phyloP scores from a whole-genome alignment of 1,140 invertebrate genomes.

The Goniozus legneri region DNA sequence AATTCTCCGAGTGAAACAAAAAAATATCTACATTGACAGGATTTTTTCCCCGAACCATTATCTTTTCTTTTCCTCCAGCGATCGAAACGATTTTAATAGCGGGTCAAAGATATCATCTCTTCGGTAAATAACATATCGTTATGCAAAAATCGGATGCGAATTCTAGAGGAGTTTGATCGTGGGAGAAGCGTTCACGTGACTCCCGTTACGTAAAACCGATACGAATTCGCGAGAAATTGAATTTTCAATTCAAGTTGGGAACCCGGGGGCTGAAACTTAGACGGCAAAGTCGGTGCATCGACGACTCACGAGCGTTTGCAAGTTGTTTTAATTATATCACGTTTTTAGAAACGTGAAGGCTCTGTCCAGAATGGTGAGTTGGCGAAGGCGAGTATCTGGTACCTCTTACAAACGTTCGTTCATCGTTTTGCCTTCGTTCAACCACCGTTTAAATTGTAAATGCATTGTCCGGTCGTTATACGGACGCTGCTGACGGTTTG shows the following conservation, averaged over 20 bases:
- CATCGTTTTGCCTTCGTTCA: not conserved
- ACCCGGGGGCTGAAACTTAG: no score
- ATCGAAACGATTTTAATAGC: no score
- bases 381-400: not conserved
- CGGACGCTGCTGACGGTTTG: not conserved
- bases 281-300: no score
- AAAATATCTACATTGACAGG: no score
- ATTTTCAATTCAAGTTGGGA: no score
- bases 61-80: no score
- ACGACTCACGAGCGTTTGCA: not conserved
- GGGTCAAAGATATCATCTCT: conserved; percentile 23
- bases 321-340: conserved; percentile 26
- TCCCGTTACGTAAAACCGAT: conserved; percentile 25
- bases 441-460: conserved; percentile 17
- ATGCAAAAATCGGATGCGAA: no score
- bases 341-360: conserved; percentile 33
- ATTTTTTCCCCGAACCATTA: no score
- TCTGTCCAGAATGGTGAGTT: no score
- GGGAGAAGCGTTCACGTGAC: conserved; percentile 22
- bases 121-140: conserved; percentile 36
- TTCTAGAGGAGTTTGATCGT: conserved; percentile 8
- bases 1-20: no score
- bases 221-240: no score
- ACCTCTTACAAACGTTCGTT: not conserved
- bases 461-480: conserved; percentile 12